These are phyloP conservation scores for Carollia perspicillata DNA, from an alignment of 2,113 vertebrate genomes.

Conservation along the genomic window DNA sequence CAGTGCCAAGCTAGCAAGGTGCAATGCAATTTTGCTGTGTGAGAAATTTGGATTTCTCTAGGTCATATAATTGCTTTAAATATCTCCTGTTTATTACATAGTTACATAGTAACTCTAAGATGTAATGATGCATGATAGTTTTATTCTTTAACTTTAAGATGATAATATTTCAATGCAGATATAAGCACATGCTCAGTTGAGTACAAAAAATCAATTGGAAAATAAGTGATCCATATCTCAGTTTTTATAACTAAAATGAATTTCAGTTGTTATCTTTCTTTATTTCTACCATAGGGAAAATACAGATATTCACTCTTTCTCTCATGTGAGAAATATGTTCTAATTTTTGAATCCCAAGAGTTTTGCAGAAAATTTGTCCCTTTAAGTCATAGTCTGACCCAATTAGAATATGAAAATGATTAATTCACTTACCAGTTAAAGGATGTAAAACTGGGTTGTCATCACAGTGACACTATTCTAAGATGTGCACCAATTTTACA, in stretches of 20 bases:
- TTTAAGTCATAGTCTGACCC: conserved; percentile 71
- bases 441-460: conserved; percentile 63
- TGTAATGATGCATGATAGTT: neutral
- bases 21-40: neutral
- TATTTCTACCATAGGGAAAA: conserved; percentile 60
- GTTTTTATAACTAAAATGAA: conserved; percentile 58
- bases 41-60: neutral
- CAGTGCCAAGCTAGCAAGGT: neutral
- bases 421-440: conserved; percentile 60
- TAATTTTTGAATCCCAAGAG: conserved; percentile 68
- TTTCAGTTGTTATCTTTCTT: conserved; percentile 31
- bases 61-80: conserved; percentile 3
- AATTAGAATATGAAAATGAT: conserved; percentile 70
- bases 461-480: conserved; percentile 7
- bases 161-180: neutral
- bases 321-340: conserved; percentile 61
- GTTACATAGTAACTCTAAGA: neutral
- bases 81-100: neutral
- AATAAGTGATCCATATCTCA: conserved; percentile 42
- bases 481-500: neutral
- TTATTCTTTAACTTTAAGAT: conserved; percentile 36
- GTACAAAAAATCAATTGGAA: conserved; percentile 42
- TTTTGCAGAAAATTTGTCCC: conserved; percentile 68
- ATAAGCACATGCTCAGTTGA: neutral
- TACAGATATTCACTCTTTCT: conserved; percentile 38